phyloP scores from a whole-genome alignment of 2,797 vertebrate genomes.

The Sebastes iracundus region DNA sequence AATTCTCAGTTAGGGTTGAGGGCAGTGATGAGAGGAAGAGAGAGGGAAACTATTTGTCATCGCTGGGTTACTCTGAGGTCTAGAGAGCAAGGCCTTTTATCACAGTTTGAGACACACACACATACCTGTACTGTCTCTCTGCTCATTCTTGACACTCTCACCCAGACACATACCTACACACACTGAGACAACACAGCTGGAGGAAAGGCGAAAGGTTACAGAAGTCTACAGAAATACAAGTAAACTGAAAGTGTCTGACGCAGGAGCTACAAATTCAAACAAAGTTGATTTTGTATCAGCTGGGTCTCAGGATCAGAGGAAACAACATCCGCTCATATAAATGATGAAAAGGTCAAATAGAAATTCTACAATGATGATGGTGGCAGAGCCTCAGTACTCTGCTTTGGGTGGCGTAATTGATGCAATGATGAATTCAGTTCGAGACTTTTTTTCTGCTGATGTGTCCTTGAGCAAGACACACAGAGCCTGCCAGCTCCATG shows the following conservation, averaged over 20 bases:
- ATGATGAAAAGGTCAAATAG: background rate
- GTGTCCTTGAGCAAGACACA: background rate
- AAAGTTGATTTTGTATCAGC: background rate
- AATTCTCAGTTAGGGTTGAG: constrained; percentile 78
- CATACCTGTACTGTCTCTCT: constrained; percentile 46
- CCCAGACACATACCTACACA: constrained; percentile 52
- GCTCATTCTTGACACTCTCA: constrained; percentile 50
- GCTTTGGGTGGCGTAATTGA: background rate
- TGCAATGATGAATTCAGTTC: background rate
- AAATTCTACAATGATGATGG: background rate
- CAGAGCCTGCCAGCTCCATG: background rate
- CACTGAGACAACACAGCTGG: constrained; percentile 78
- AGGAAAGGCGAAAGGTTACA: constrained; percentile 58
- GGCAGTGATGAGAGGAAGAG: constrained; percentile 64
- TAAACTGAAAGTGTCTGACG: constrained; percentile 30
- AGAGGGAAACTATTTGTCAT: constrained; percentile 79
- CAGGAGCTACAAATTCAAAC: constrained; percentile 2
- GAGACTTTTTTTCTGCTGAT: background rate
- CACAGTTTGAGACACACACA: constrained; percentile 48
- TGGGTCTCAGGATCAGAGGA: background rate
- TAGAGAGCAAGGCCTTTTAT: constrained; percentile 71
- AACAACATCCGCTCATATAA: background rate
- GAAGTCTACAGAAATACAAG: constrained; percentile 42
- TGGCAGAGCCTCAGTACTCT: background rate
- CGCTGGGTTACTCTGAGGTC: constrained; percentile 72